A percentile compares a stretch with the other conserved stretches of the same genome.
Evolutionary conservation across 1,140 invertebrate genomes (phyloP).

Genomic region (Trichomalopsis sarcophagae): DNA sequence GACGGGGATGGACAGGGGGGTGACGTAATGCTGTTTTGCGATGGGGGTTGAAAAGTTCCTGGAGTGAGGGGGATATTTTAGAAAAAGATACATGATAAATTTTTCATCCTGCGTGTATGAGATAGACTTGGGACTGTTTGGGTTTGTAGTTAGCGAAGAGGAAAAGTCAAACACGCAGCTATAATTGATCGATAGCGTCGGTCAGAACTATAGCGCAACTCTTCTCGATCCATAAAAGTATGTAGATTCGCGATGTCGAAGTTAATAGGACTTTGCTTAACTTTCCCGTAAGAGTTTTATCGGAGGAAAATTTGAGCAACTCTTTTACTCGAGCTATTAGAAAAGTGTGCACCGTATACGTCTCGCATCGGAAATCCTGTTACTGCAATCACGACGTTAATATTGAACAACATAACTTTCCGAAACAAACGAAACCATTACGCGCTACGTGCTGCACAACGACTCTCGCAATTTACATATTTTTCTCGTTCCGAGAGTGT

Average conservation of each 20-base stretch:
- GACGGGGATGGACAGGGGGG: not conserved
- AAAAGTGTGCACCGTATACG: too few relatives aligned
- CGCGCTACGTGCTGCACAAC: not conserved
- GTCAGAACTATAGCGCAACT: too few relatives aligned
- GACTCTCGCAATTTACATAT: not conserved
- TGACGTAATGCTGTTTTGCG: not conserved
- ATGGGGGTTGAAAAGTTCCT: not conserved
- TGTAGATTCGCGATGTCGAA: too few relatives aligned
- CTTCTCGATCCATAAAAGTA: too few relatives aligned
- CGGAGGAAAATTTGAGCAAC: too few relatives aligned
- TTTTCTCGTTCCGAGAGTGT: not conserved
- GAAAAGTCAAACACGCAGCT: not conserved
- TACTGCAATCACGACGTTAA: too few relatives aligned
- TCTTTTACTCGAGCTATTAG: too few relatives aligned
- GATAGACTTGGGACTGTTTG: not conserved
- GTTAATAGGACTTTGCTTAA: too few relatives aligned
- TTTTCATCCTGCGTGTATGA: not conserved
- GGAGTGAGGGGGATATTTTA: not conserved
- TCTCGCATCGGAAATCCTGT: too few relatives aligned
- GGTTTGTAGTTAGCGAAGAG: not conserved
- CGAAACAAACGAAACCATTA: not conserved
- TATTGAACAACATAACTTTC: too few relatives aligned
- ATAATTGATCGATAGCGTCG: not conserved
- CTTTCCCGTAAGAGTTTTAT: too few relatives aligned
- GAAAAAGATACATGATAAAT: not conserved